Evolutionary conservation across 2,888 invertebrate genomes (phyloP).

Genomic region (Urechis unicinctus): DNA sequence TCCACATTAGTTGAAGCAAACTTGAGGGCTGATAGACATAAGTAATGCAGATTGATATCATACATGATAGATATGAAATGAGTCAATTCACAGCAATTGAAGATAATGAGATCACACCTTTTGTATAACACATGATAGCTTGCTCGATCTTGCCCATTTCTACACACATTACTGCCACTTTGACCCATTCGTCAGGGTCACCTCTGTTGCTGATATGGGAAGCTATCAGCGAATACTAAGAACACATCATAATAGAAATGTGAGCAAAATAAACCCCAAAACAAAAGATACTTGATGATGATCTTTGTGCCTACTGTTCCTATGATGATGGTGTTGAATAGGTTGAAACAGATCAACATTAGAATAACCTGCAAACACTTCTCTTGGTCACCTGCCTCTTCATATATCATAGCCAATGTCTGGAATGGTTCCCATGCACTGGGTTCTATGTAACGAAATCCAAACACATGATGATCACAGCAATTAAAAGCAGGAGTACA

Average conservation of each 20-base stretch:
- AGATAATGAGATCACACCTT: constrained; percentile 48
- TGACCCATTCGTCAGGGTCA: constrained; percentile 78
- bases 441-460: constrained; percentile 56
- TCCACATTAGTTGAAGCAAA: constrained; percentile 66
- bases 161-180: constrained; percentile 71
- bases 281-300: too few species aligned
- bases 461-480: not conserved
- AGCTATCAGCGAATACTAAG: constrained; percentile 68
- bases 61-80: not conserved
- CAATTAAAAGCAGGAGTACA: not conserved
- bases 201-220: constrained; percentile 71
- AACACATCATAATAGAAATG: not conserved
- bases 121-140: constrained; percentile 75
- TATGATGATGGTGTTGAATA: too few species aligned
- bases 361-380: constrained; percentile 68
- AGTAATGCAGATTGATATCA: not conserved
- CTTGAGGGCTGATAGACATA: constrained; percentile 60
- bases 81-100: too few species aligned
- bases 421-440: constrained; percentile 83
- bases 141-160: constrained; percentile 68
- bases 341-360: too few species aligned
- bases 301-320: too few species aligned
- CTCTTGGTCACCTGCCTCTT: constrained; percentile 66
- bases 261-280: too few species aligned
- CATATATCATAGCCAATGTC: constrained; percentile 82